phyloP scores from a whole-genome alignment of 2,888 invertebrate species.

The Zaprionus obscuricornis region DNA sequence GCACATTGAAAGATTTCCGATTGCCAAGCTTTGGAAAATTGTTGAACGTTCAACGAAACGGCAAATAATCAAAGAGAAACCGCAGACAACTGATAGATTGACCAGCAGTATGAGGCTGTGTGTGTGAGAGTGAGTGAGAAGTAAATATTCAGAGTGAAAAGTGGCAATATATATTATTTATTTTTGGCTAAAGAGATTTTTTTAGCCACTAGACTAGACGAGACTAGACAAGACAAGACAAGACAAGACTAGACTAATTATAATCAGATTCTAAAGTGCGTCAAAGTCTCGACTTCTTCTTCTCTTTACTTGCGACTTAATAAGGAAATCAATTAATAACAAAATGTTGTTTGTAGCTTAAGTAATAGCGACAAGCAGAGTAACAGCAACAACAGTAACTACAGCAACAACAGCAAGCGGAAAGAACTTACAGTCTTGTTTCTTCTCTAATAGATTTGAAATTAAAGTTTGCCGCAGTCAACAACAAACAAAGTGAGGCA shows the following conservation, averaged over 20 bases:
- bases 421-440: conserved; percentile 49
- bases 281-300: conserved; percentile 33
- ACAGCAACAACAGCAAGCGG: conserved; percentile 4
- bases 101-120: too few relatives aligned
- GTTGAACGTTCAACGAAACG: too few relatives aligned
- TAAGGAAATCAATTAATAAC: conserved; percentile 77
- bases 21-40: too few relatives aligned
- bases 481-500: conserved; percentile 48
- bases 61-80: too few relatives aligned
- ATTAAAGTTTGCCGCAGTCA: conserved; percentile 69
- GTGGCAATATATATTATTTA: too few relatives aligned
- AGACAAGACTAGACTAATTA: conserved; percentile 70
- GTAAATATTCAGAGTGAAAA: too few relatives aligned
- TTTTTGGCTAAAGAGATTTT: too few relatives aligned
- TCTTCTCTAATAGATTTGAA: conserved; percentile 73
- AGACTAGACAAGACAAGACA: too few relatives aligned
- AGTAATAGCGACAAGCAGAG: conserved; percentile 9
- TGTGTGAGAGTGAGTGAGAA: too few relatives aligned
- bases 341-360: conserved; percentile 62
- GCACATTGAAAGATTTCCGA: too few relatives aligned
- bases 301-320: conserved; percentile 51
- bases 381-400: neutral
- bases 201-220: too few relatives aligned
- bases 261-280: conserved; percentile 73
- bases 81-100: too few relatives aligned